Base-by-base conservation (phyloP, 1,140 invertebrate species). In the Pogonomyrmex californicus region DNA sequence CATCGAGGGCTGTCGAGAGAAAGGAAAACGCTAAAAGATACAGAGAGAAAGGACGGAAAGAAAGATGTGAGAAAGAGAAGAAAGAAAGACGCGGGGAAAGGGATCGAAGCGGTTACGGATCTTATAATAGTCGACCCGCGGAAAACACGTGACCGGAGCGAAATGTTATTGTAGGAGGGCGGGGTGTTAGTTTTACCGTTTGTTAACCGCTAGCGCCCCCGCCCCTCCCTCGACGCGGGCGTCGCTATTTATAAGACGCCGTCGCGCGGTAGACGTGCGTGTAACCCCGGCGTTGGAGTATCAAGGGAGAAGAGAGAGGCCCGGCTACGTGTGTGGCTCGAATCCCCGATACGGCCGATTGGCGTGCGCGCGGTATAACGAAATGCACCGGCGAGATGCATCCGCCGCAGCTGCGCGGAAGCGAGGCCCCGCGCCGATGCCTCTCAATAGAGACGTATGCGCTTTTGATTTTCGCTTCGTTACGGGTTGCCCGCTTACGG, bases 161-260 rank as follows among this genome's bases (percentile, higher is more conserved):
- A 94, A 94, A 95, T 94, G 93, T 95, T 94, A 94, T 94, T 93
- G 93, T 94, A 94, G 92, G 89, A 93, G 92, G 90, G 23, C 23
- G 23, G 88, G 78, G 90, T 93, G 94, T 94, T 94, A 92, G 94
- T 93, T 94, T 93, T 93, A 94, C 91, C 91, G 94, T 94, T 95
- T 94, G 94, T 94, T 95, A 93, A 93, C 93, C 88, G 91, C 90
- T 90, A 91, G 85, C 85, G 90, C 88, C 23, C 23, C 23, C 23
- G 23, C 23, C 23, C 23, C 23, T 23, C 23, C 23, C 91, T 88
- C 63, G 65, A 78, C 81, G 38, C 90, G 71, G 79, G 65, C 58
- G 38, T 14, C 23, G 92, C 94, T 94, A 94, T 94, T 94, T 94
- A 93, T 94, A 94, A 93, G 87, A 90, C 66, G 63, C 17, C 54